These are phyloP conservation scores for Diaprepes abbreviatus DNA, from an alignment of 2,888 invertebrate genomes.

Conservation along the genomic window DNA sequence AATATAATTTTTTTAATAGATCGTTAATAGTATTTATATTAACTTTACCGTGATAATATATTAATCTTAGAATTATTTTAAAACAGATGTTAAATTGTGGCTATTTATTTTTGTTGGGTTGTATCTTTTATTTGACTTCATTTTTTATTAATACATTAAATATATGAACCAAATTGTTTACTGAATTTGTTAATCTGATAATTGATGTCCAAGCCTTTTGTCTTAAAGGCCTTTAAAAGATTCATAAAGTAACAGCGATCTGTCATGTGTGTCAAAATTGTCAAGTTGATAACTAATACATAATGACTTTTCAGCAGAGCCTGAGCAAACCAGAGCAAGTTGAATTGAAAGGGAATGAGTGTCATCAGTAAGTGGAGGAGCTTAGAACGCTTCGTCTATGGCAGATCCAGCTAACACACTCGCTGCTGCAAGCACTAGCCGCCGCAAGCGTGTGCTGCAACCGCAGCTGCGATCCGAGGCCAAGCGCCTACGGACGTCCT, in stretches of 20 bases:
- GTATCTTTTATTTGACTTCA: too few relatives aligned
- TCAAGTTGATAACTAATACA: conserved; percentile 35
- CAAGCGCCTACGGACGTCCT: conserved; percentile 73
- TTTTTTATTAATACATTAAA: too few relatives aligned
- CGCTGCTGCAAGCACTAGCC: conserved; percentile 73
- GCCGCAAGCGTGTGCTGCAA: conserved; percentile 71
- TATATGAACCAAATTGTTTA: too few relatives aligned
- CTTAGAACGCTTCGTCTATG: conserved; percentile 89
- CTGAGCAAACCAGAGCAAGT: conserved; percentile 59
- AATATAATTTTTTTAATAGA: too few relatives aligned
- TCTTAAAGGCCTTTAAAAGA: neutral
- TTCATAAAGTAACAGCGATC: neutral
- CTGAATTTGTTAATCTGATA: too few relatives aligned
- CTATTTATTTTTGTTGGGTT: too few relatives aligned
- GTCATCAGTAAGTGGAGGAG: conserved; percentile 73
- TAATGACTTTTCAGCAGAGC: conserved; percentile 56
- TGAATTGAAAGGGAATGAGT: conserved; percentile 67
- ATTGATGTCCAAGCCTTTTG: neutral
- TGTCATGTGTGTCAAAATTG: conserved; percentile 28
- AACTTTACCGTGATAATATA: too few relatives aligned
- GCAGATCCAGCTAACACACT: conserved; percentile 89
- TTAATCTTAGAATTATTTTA: too few relatives aligned
- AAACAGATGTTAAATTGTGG: too few relatives aligned
- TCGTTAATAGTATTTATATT: too few relatives aligned
- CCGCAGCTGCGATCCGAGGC: conserved; percentile 73